A percentile compares a stretch with the other conserved stretches of the same genome.
These are phyloP conservation scores for Ctenodactylus gundi DNA, from an alignment of 2,113 vertebrate species.

Conservation along the genomic window DNA sequence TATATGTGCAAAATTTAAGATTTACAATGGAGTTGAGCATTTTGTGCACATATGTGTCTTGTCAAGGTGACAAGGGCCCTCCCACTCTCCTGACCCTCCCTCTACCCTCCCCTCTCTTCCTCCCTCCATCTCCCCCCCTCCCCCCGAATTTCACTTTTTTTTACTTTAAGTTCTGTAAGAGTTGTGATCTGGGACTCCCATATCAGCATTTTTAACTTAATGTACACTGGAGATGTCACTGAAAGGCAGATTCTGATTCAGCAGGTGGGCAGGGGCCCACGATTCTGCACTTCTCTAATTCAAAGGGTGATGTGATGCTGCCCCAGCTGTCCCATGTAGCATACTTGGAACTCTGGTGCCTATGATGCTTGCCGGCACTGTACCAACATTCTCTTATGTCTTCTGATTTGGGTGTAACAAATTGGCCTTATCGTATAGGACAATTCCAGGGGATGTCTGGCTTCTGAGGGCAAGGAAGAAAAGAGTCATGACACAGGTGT, in stretches of 20 bases:
- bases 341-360: background rate
- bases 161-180: no score
- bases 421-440: background rate
- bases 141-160: no score
- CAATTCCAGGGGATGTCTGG: background rate
- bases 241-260: background rate
- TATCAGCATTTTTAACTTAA: background rate
- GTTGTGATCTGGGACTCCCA: no score
- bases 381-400: background rate
- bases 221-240: no score
- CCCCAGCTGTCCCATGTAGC: background rate
- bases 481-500: background rate
- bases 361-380: accelerated
- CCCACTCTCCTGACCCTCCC: no score
- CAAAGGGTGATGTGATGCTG: background rate
- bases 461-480: background rate
- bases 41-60: no score
- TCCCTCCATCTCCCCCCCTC: no score
- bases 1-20: no score
- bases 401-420: background rate
- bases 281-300: background rate
- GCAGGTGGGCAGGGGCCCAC: background rate
- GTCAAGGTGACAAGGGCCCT: no score
- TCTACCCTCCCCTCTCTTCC: no score
- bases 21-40: no score